phyloP scores from a whole-genome alignment of 2,797 vertebrate species.

The Microtus obscurus region DNA sequence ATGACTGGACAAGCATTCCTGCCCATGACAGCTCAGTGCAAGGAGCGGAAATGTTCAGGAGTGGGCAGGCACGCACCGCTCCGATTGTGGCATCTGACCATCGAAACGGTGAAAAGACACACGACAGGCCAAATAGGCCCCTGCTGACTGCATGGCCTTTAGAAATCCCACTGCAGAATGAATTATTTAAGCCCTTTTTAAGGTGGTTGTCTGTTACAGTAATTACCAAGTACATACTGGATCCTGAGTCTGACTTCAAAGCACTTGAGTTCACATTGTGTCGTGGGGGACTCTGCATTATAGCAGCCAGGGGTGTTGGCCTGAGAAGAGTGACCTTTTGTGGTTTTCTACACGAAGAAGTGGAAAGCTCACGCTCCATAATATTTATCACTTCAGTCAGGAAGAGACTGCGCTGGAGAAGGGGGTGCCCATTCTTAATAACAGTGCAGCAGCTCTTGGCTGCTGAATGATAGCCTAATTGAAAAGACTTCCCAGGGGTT shows the following conservation, averaged over 20 bases:
- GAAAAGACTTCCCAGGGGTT: neutral
- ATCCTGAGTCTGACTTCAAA: constrained; percentile 67
- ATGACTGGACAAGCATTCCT: constrained; percentile 69
- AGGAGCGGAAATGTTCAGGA: constrained; percentile 75
- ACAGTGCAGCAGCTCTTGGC: neutral
- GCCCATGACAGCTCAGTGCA: constrained; percentile 73
- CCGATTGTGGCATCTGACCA: constrained; percentile 72
- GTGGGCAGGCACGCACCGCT: constrained; percentile 78
- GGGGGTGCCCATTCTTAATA: neutral
- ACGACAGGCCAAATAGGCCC: constrained; percentile 58
- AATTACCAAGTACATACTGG: constrained; percentile 16
- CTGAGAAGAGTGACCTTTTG: neutral
- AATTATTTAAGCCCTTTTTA: constrained; percentile 74
- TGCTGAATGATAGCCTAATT: neutral
- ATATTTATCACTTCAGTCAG: constrained; percentile 15
- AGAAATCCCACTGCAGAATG: constrained; percentile 58
- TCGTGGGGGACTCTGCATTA: neutral
- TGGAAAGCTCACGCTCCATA: neutral
- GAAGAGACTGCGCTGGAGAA: neutral
- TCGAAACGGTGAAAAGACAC: constrained; percentile 60
- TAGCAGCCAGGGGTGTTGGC: neutral
- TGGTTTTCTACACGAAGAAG: neutral
- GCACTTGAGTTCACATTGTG: constrained; percentile 18
- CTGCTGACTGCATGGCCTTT: constrained; percentile 69
- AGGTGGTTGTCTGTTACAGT: neutral